Conservation (phyloP, 2,113 vertebrate genomes). For the Aramus guarauna region DNA sequence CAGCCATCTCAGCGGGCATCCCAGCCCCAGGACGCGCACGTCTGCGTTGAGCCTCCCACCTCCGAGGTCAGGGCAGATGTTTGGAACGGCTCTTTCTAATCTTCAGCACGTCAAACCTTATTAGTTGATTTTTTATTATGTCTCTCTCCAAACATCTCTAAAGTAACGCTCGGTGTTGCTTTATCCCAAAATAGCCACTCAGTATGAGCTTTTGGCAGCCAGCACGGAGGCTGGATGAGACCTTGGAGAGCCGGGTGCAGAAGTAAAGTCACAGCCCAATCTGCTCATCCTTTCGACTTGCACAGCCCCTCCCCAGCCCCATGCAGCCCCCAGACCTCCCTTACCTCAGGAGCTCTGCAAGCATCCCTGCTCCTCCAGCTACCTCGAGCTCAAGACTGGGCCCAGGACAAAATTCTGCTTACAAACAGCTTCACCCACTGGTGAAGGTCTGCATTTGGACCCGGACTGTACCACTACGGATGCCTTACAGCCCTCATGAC, state of each 20-base stretch:
- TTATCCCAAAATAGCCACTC: conserved; percentile 10
- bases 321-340: neutral
- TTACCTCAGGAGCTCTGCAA: neutral
- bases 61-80: neutral
- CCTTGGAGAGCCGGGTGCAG: neutral
- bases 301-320: neutral
- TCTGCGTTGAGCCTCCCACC: neutral
- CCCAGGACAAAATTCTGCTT: neutral
- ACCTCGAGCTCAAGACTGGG: neutral
- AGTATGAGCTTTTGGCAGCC: conserved; percentile 6
- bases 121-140: conserved; percentile 32
- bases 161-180: neutral
- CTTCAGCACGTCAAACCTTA: neutral
- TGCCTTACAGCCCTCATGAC: neutral
- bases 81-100: neutral
- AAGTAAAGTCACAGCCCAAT: neutral
- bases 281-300: neutral
- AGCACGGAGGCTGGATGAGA: neutral
- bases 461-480: neutral
- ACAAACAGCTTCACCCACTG: neutral
- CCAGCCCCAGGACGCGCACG: neutral
- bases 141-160: conserved; percentile 18
- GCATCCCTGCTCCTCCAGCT: neutral
- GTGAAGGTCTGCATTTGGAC: neutral
- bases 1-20: neutral